Base-by-base conservation (phyloP, 92 coral and sea anemone genomes). In the Meandrina meandrites region DNA sequence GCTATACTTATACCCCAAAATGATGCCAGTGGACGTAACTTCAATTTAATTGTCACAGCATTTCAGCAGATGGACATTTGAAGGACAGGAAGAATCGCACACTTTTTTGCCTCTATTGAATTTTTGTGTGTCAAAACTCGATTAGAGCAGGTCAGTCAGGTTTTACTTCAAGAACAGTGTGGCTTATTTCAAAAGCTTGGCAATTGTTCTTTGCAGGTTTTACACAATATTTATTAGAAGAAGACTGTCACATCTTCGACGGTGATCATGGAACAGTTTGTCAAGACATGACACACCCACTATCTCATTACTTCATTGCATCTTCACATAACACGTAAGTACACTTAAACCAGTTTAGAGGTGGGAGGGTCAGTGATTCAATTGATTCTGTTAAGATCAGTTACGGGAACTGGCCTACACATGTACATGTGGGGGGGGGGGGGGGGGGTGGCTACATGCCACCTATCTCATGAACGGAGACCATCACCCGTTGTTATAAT, bases 271-370 rank as follows among this genome's bases (percentile, higher is more conserved):
- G 81, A 53, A 85, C 70, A 30, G 88, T 94, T 57, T 91, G 93
- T 88, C 98, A 94, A 70, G 96, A 94, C 80, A 94, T 94, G 98
- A 87, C 94, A 0, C 93, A 89, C 37, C 98, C 98, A 28, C 85
- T 94, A 14, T 85, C 96, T 40, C 98, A 94, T 79, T 94, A 94
- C 85, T 94, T 93, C 86, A 94, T 94, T 75, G 98, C 98, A 66
- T 94, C 98, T 71, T 94, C 98, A 48, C 98, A 94, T 76, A 94
- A 94, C 82, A 94, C 98, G 98, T 94, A 75, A 93, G 98, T 94
- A 12, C 35, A 53, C 14, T 3, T 11, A 60, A 54, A 19, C 50
- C 31, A 22, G 48, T 4, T 40, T 48, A 48, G 53, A 48, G 6
- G 53, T 8, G 53, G 6, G 4, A 48, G 9, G 53, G 4, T 48